Percentiles rank a stretch among this genome's conserved stretches.
phyloP scores from a whole-genome alignment of 2,113 vertebrate species.

The Pithys albifrons region DNA sequence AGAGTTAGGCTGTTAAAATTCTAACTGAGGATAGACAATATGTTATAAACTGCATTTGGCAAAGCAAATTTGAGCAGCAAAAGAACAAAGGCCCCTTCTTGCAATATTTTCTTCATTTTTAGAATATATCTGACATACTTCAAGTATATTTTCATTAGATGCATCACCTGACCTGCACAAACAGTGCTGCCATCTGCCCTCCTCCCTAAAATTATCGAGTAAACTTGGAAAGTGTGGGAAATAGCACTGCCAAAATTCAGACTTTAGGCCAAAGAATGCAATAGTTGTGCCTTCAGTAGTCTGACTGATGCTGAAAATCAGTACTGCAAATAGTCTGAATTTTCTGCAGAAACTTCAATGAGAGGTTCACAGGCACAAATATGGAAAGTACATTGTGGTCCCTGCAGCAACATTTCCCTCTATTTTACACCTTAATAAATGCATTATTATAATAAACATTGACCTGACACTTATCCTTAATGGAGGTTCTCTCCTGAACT shows the following conservation, averaged over 20 bases:
- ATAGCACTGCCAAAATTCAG: neutral
- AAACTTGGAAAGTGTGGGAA: neutral
- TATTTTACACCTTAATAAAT: neutral
- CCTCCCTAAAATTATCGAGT: neutral
- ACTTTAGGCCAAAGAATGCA: neutral
- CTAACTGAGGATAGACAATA: neutral
- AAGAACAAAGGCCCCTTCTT: neutral
- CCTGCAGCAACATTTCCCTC: neutral
- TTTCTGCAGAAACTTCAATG: neutral
- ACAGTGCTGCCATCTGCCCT: neutral
- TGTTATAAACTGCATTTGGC: neutral
- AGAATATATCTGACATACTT: neutral
- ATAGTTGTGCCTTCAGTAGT: neutral
- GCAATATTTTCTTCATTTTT: neutral
- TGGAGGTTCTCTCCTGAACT: neutral
- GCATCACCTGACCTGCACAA: neutral
- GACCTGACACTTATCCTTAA: slow-evolving; percentile 15
- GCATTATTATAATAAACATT: slow-evolving; percentile 34
- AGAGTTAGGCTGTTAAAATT: neutral
- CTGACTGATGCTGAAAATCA: neutral
- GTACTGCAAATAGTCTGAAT: neutral
- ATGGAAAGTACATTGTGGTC: neutral
- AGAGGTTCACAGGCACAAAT: neutral
- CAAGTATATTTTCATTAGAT: neutral
- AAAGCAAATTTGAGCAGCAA: neutral